A percentile compares a stretch with the other conserved stretches of the same genome.
Evolutionary conservation across 2,888 invertebrate species (phyloP).

Genomic region (Cheilosia soror): DNA sequence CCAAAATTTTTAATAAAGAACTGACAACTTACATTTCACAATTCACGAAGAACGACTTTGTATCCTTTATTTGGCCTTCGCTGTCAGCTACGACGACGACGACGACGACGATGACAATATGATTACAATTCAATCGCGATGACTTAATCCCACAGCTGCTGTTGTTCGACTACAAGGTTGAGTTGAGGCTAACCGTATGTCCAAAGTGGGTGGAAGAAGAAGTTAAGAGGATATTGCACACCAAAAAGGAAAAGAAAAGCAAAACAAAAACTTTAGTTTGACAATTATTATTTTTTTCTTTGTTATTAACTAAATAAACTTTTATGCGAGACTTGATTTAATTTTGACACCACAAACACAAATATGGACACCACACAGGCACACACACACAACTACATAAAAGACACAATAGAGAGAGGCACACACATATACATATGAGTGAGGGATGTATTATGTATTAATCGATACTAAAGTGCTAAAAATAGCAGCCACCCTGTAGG

Average conservation of each 20-base stretch:
- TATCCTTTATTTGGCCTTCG: conserved; percentile 40
- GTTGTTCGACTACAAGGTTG: conserved; percentile 22
- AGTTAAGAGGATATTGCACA: conserved; percentile 14
- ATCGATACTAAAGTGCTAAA: conserved; percentile 70
- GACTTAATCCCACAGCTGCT: conserved; percentile 66
- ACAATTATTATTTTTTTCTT: not conserved
- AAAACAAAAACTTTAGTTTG: conserved; percentile 44
- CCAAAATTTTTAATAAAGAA: conserved; percentile 1
- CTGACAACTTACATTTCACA: conserved; percentile 60
- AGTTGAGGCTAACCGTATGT: conserved; percentile 37
- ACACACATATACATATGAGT: conserved; percentile 46
- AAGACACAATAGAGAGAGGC: conserved; percentile 2
- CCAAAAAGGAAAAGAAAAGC: conserved; percentile 22
- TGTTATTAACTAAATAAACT: conserved; percentile 35
- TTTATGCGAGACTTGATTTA: conserved; percentile 38
- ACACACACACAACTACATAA: conserved; percentile 17
- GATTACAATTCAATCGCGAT: conserved; percentile 50
- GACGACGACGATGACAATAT: conserved; percentile 33
- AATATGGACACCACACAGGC: conserved; percentile 33
- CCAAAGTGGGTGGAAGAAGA: conserved; percentile 18
- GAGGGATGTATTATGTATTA: conserved; percentile 70
- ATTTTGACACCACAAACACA: conserved; percentile 67
- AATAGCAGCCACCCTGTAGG: conserved; percentile 73
- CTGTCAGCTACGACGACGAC: conserved; percentile 56
- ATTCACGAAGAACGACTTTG: conserved; percentile 40